These are phyloP conservation scores for Aelia acuminata DNA, from an alignment of 2,888 invertebrate genomes.

Conservation along the genomic window DNA sequence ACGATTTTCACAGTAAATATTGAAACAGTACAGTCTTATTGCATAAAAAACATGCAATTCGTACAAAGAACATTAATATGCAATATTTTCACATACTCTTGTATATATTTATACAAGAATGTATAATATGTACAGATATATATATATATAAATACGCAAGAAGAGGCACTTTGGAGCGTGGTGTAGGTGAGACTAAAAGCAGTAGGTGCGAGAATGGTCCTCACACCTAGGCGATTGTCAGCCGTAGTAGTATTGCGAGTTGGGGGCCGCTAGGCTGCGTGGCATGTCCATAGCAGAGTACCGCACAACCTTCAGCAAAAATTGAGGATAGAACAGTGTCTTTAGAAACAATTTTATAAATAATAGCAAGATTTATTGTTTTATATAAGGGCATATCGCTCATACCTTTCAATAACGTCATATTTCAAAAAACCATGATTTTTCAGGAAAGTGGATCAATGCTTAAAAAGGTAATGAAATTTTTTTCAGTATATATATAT, in stretches of 20 bases:
- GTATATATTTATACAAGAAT: no score
- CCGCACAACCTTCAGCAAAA: conserved; percentile 68
- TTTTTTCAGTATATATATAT: no score
- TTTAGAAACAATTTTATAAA: no score
- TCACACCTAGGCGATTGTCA: conserved; percentile 75
- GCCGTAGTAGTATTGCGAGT: conserved; percentile 82
- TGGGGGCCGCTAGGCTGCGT: conserved; percentile 76
- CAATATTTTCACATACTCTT: no score
- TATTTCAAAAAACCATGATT: no score
- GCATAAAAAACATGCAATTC: neutral
- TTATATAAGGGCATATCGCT: no score
- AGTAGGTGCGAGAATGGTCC: conserved; percentile 74
- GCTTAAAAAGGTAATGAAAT: no score
- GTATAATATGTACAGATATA: no score
- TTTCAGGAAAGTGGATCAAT: no score
- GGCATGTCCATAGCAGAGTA: conserved; percentile 70
- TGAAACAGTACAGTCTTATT: neutral
- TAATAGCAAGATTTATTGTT: no score
- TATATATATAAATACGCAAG: no score
- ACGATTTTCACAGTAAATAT: neutral
- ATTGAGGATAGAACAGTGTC: neutral
- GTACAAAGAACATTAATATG: neutral
- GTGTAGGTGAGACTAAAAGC: conserved; percentile 71
- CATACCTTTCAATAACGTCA: no score
- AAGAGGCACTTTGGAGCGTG: conserved; percentile 4